phyloP scores from a whole-genome alignment of 1,140 invertebrate species.

The Ceratina japonica region DNA sequence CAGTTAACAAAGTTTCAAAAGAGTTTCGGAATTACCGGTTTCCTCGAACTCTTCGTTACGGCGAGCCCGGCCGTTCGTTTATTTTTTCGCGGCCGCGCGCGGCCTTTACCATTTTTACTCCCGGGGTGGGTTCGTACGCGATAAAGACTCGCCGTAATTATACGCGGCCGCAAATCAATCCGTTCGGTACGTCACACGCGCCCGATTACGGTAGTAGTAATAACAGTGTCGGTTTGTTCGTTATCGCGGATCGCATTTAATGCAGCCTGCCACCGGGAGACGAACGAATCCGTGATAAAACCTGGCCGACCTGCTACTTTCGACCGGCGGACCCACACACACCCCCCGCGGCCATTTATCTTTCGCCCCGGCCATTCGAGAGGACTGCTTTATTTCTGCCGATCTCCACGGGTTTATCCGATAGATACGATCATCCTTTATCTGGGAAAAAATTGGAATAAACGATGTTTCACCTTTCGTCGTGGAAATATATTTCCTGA shows the following conservation, averaged over 20 bases:
- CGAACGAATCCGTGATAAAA: constrained; percentile 50
- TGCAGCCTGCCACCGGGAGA: constrained; percentile 33
- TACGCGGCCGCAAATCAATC: constrained; percentile 41
- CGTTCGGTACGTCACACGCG: not conserved
- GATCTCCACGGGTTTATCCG: not conserved
- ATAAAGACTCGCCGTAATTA: constrained; percentile 20
- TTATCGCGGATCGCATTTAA: constrained; percentile 27
- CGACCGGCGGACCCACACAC: constrained; percentile 39
- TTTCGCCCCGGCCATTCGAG: constrained; percentile 31
- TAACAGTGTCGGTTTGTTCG: constrained; percentile 35
- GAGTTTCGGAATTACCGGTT: constrained; percentile 1
- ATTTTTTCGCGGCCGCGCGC: not conserved
- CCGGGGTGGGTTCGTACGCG: not conserved
- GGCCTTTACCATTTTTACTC: not conserved
- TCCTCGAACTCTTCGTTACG: not conserved
- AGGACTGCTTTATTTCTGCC: constrained; percentile 2
- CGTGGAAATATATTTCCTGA: too few species aligned
- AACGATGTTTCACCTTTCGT: too few species aligned
- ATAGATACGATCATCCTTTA: too few species aligned
- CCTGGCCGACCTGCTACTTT: constrained; percentile 54
- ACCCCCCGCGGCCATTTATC: constrained; percentile 42
- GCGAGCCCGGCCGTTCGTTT: not conserved
- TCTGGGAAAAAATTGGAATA: too few species aligned
- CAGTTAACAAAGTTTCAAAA: constrained; percentile 24
- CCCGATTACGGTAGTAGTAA: constrained; percentile 40